A percentile compares a stretch with the other conserved stretches of the same genome.
These are phyloP conservation scores for Ahaetulla prasina DNA, from an alignment of 2,113 vertebrate genomes.

Conservation along the genomic window DNA sequence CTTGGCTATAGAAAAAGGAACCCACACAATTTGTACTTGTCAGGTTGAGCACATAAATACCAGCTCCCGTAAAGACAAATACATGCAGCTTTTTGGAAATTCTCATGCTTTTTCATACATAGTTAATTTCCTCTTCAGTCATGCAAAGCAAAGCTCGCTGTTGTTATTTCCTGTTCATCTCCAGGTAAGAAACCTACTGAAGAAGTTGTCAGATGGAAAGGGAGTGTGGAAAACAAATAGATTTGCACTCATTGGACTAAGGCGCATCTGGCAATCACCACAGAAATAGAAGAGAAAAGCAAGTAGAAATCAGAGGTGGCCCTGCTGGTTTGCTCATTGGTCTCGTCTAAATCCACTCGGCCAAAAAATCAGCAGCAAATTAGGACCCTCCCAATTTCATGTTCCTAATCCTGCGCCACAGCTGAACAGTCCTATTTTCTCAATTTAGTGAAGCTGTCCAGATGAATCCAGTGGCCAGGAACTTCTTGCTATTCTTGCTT, in stretches of 20 bases:
- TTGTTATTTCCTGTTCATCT: background rate
- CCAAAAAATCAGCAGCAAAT: background rate
- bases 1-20: background rate
- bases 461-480: background rate
- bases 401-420: background rate
- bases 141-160: background rate
- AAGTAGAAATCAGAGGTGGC: background rate
- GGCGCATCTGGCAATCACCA: background rate
- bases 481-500: background rate
- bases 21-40: background rate
- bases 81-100: background rate
- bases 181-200: background rate
- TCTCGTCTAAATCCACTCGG: background rate
- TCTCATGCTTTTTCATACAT: background rate
- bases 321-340: background rate
- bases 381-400: background rate
- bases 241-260: background rate
- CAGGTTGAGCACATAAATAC: background rate
- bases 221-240: background rate
- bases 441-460: background rate
- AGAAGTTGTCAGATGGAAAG: background rate
- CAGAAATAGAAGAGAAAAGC: background rate
- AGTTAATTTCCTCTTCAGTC: background rate
- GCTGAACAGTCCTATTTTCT: background rate
- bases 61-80: background rate